These are phyloP conservation scores for Siniperca scherzeri DNA, from an alignment of 2,797 vertebrate genomes.

Conservation along the genomic window DNA sequence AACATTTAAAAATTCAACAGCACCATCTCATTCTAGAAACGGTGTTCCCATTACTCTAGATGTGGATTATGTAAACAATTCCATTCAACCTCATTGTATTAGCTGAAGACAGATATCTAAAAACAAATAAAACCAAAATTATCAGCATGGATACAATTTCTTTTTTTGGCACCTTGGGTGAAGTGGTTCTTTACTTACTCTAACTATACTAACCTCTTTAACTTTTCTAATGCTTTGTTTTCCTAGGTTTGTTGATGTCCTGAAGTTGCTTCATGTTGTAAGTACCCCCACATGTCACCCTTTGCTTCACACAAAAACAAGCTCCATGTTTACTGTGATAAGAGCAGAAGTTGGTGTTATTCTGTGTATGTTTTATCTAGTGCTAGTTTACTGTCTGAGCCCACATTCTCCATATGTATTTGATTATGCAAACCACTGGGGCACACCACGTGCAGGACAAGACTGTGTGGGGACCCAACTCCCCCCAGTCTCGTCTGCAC, in stretches of 20 bases:
- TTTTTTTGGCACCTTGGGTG: background rate
- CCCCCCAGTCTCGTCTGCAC: constrained; percentile 37
- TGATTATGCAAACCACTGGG: constrained; percentile 60
- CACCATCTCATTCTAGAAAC: background rate
- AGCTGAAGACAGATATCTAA: background rate
- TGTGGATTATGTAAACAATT: too few species aligned
- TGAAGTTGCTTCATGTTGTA: constrained; percentile 97
- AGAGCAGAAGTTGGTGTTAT: constrained; percentile 18
- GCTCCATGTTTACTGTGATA: constrained; percentile 11
- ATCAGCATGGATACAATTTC: background rate
- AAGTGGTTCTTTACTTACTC: background rate
- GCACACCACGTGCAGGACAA: constrained; percentile 55
- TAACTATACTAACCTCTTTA: background rate
- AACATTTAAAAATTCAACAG: background rate
- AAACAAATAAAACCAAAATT: background rate
- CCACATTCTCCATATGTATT: constrained; percentile 72
- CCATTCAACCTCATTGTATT: background rate
- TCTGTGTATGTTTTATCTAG: constrained; percentile 37
- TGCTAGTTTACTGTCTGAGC: constrained; percentile 22
- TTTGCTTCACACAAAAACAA: constrained; percentile 25
- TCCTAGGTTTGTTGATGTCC: constrained; percentile 95
- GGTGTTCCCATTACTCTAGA: background rate
- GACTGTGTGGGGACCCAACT: constrained; percentile 26
- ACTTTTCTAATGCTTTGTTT: constrained; percentile 31
- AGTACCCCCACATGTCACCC: constrained; percentile 81